phyloP scores from a whole-genome alignment of 2,888 invertebrate species.

The Orthosia cruda region DNA sequence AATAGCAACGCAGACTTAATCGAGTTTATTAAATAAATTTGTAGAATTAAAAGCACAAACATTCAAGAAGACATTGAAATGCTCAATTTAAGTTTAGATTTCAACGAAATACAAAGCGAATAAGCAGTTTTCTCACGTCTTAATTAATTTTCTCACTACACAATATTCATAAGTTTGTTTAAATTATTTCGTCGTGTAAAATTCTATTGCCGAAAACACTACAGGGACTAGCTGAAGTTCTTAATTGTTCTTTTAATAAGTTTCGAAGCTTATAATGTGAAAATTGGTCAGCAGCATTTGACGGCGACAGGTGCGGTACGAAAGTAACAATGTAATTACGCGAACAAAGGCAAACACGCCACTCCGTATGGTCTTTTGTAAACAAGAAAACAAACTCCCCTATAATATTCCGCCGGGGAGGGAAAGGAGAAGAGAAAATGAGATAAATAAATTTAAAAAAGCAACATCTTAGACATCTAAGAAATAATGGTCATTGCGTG shows the following conservation, averaged over 20 bases:
- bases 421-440: slow-evolving; percentile 57
- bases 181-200: slow-evolving; percentile 16
- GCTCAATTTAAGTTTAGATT: slow-evolving; percentile 1
- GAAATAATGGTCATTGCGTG: slow-evolving; percentile 40
- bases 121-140: slow-evolving; percentile 3
- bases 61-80: background rate
- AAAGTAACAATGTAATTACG: slow-evolving; percentile 78
- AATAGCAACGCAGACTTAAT: slow-evolving; percentile 33
- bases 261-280: slow-evolving; percentile 61
- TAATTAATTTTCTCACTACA: slow-evolving; percentile 38
- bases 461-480: slow-evolving; percentile 17
- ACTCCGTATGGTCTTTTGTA: slow-evolving; percentile 76
- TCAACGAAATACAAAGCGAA: slow-evolving; percentile 6
- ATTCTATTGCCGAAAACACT: slow-evolving; percentile 44
- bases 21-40: slow-evolving; percentile 26
- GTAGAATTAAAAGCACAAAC: background rate
- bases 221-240: slow-evolving; percentile 56
- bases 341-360: slow-evolving; percentile 75
- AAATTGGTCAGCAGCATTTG: slow-evolving; percentile 73
- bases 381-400: slow-evolving; percentile 78
- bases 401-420: slow-evolving; percentile 66
- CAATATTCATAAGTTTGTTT: slow-evolving; percentile 29
- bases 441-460: slow-evolving; percentile 56
- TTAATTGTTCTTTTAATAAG: slow-evolving; percentile 67
- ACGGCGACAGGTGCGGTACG: slow-evolving; percentile 74